These are phyloP conservation scores for Barypeithes pellucidus DNA, from an alignment of 2,888 invertebrate genomes.

Conservation along the genomic window DNA sequence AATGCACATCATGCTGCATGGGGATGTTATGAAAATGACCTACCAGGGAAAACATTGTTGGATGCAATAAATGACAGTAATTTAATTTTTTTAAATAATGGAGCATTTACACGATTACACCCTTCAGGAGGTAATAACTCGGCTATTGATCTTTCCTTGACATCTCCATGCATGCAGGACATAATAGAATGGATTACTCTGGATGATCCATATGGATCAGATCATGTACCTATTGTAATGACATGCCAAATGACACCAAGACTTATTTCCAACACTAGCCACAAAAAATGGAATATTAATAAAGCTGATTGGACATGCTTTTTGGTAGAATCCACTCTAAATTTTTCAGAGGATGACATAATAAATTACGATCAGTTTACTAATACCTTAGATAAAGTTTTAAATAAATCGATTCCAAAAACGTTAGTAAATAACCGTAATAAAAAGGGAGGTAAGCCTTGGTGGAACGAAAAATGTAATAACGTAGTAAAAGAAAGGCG, in stretches of 20 bases:
- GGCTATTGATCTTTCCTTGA: neutral
- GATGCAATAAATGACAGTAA: constrained; percentile 28
- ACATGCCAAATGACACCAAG: neutral
- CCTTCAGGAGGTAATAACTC: constrained; percentile 2
- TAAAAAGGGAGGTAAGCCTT: constrained; percentile 23
- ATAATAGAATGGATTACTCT: constrained; percentile 23
- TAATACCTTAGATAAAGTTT: neutral
- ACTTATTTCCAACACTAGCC: neutral
- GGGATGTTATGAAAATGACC: constrained; percentile 5
- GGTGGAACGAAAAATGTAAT: constrained; percentile 38
- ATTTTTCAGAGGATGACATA: neutral
- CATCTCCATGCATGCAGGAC: constrained; percentile 12
- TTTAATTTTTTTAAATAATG: constrained; percentile 33
- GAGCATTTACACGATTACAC: constrained; percentile 9
- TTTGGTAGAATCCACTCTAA: neutral
- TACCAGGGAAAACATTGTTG: constrained; percentile 43
- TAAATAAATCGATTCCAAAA: neutral
- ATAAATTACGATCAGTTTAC: neutral
- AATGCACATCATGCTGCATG: constrained; percentile 17
- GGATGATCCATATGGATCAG: constrained; percentile 38
- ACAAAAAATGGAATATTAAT: constrained; percentile 36
- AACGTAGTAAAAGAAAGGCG: constrained; percentile 17
- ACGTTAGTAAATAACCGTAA: neutral
- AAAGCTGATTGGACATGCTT: constrained; percentile 17
- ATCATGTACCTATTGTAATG: constrained; percentile 38